phyloP scores from a whole-genome alignment of 2,888 invertebrate genomes.

The Dryobotodes eremita region DNA sequence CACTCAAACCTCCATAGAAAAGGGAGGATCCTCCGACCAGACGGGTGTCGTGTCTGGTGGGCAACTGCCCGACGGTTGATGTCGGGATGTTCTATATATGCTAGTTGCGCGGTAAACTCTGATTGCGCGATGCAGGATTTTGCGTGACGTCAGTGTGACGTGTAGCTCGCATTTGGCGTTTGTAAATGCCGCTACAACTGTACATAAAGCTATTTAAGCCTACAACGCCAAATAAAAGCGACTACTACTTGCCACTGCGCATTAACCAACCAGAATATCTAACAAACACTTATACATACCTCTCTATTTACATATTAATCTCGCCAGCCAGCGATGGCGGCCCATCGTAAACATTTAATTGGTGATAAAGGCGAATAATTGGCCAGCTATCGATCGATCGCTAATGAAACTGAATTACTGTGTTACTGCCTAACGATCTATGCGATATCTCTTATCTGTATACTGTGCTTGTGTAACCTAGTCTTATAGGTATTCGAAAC shows the following conservation, averaged over 20 bases:
- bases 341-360: conserved; percentile 87
- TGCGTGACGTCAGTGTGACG: too few relatives aligned
- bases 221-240: background rate
- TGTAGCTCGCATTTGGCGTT: too few relatives aligned
- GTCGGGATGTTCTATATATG: too few relatives aligned
- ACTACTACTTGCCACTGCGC: background rate
- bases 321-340: conserved; percentile 73
- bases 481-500: conserved; percentile 27
- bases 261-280: conserved; percentile 39
- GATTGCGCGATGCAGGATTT: too few relatives aligned
- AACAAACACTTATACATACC: conserved; percentile 35
- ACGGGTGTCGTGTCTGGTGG: too few relatives aligned
- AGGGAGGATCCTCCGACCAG: too few relatives aligned
- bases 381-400: conserved; percentile 83
- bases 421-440: conserved; percentile 80
- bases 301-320: conserved; percentile 71
- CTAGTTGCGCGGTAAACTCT: too few relatives aligned
- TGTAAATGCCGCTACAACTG: too few relatives aligned
- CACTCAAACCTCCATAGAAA: too few relatives aligned
- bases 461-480: conserved; percentile 58
- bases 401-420: conserved; percentile 85
- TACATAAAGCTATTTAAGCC: background rate
- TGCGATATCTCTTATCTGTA: conserved; percentile 74
- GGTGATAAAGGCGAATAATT: conserved; percentile 86
- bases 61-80: too few relatives aligned